Base-by-base conservation (phyloP, 1,140 invertebrate genomes). In the Steinernema feltiae region DNA sequence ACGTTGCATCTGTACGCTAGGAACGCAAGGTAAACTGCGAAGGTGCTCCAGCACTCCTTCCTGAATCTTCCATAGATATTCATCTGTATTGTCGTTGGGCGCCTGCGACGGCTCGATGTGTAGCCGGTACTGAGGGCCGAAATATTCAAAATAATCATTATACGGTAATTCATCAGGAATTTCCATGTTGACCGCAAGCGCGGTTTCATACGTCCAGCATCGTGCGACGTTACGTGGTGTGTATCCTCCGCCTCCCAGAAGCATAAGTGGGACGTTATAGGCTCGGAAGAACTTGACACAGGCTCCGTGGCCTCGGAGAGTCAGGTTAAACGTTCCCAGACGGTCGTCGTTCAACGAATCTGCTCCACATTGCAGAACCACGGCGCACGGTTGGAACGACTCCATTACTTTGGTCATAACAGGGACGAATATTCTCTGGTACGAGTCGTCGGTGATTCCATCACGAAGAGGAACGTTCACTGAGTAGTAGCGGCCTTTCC, bases 131-230 rank as follows among this genome's bases (percentile, higher is more conserved):
- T 98, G 95, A 21, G 1, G 97, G 94, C 95, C 95, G 87, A 98
- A 99, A 87, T 99, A 99, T 87, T 99, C 97, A 88, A 99, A 99
- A 86, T 99, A 99, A 87, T 99, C 97, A 88, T 99, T 99, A 87
- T 98, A 99, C 0, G 97, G 97, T 71, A 99, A 89, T 88, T 99
- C 89, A 89, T 99, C 98, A 2, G 96, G 93, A 76, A 99, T 97
- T 87, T 98, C 94, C 32, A 92, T 92, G 48, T 94, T 93, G 0
- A 99, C 89, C 27, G 96, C 95, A 0, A 98, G 93, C 0, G 95
- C 94, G 1, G 97, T 99, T 87, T 99, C 97, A 81, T 97, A 97
- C 0, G 97, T 98, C 97, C 97, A 99, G 86, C 95, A 98, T 73
- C 97, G 91, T 12, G 96, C 96, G 0, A 99, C 97, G 88, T 99